Base-by-base conservation (phyloP, 2,888 invertebrate genomes). In the Dynastes grantii region DNA sequence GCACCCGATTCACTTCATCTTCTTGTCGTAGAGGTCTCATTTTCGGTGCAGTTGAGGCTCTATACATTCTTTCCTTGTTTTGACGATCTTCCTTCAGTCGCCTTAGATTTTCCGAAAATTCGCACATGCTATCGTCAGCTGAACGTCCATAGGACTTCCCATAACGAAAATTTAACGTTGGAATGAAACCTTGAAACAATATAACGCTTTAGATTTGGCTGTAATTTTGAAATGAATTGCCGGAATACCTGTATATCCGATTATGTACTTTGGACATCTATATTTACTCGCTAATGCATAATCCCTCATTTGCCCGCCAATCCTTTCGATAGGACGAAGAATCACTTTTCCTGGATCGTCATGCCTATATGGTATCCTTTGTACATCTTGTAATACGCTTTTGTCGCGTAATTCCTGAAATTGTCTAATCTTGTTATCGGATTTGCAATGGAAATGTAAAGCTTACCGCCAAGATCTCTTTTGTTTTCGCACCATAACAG, bases 401-500 rank as follows among this genome's bases (percentile, higher is more conserved):
- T 89, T 89, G 79, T 90, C 89, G 13, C 89, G 84, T 78, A 90
- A 84, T 80, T 90, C 90, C 90, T 90, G 82, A 45, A 79, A 73
- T 29, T 63, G 51, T 29, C 22, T n/a, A 55, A 22, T 45, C 29
- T 2, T 55, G 11, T 53, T 53, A 51, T 16, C 4, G 2, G 29
- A 27, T 16, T 49, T 58, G n/a, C 53, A 3, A 51, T 16, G 58
- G 16, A 61, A 40, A 55, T 61, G 49, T 49, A 29, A 5, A 63
- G 82, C 84, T 84, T 86, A 90, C 94, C 88, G 90, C 90, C 82
- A 94, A 89, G 81, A 94, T 94, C 85, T 94, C 93, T 83, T 93
- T 90, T 2, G 94, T 94, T 86, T 91, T 93, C 82, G 93, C 92
- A 22, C 94, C 94, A 87, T 94, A 94, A 85, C 93, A 91, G 87